These are phyloP conservation scores for Indicator indicator DNA, from an alignment of 2,113 vertebrate species.

Conservation along the genomic window DNA sequence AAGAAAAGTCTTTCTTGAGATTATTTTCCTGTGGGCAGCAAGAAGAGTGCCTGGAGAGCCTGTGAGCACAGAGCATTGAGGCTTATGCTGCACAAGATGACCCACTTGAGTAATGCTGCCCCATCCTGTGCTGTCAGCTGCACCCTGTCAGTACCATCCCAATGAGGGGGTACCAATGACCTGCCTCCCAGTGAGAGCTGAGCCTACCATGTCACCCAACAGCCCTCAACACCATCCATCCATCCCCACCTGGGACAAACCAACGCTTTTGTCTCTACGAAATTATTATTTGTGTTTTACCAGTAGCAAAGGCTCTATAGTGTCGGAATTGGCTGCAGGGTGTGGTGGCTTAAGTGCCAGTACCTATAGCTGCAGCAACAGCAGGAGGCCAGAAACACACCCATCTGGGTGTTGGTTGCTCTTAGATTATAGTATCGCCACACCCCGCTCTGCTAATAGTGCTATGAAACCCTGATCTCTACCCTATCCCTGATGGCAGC, in stretches of 20 bases:
- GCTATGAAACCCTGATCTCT: not conserved
- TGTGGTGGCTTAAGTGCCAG: conserved; percentile 20
- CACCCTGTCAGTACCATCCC: not conserved
- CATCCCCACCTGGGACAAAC: not conserved
- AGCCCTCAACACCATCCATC: not conserved
- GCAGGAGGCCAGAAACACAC: not conserved
- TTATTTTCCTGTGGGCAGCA: not conserved
- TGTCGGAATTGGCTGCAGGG: not conserved
- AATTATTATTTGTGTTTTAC: conserved; percentile 54
- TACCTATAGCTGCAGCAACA: not conserved
- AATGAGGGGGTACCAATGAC: not conserved
- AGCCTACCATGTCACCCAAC: not conserved
- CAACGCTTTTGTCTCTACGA: not conserved
- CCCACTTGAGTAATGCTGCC: not conserved
- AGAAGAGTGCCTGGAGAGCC: not conserved
- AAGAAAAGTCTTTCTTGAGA: not conserved
- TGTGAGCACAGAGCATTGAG: not conserved
- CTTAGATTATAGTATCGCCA: conserved; percentile 46
- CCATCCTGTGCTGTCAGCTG: not conserved
- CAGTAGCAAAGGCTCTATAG: not conserved
- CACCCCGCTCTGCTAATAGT: not conserved
- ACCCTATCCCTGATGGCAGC: not conserved
- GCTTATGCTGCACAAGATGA: not conserved
- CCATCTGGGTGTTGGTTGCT: not conserved
- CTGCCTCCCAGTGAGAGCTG: not conserved